phyloP scores from a whole-genome alignment of 2,113 vertebrate species.

The Gadus chalcogrammus region DNA sequence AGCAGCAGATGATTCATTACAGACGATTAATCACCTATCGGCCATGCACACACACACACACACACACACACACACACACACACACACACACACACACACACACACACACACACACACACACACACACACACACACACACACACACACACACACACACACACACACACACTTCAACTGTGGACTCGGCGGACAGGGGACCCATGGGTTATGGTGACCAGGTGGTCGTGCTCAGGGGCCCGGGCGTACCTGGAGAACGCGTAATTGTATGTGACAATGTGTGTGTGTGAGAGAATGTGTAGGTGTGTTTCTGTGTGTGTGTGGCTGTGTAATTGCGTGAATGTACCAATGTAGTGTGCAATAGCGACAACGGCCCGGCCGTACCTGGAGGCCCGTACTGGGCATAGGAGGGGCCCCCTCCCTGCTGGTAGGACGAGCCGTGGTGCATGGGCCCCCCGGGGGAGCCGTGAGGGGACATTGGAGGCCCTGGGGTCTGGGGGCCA shows the following conservation, averaged over 20 bases:
- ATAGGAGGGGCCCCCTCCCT: conserved; percentile 78
- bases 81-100: background rate
- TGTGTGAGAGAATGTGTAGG: too few relatives aligned
- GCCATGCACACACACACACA: background rate
- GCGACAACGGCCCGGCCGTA: conserved; percentile 37
- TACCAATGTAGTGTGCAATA: too few relatives aligned
- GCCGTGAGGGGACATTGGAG: conserved; percentile 85
- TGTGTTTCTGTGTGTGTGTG: too few relatives aligned
- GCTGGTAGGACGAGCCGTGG: conserved; percentile 84
- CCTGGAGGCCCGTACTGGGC: conserved; percentile 89
- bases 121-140: background rate
- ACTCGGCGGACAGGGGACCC: background rate
- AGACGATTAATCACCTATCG: background rate
- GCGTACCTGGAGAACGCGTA: too few relatives aligned
- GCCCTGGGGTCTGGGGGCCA: conserved; percentile 82
- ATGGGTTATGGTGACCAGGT: background rate
- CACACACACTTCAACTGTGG: background rate
- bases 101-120: conserved; percentile 2
- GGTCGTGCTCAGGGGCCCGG: background rate
- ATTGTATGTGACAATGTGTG: too few relatives aligned
- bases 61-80: conserved; percentile 1
- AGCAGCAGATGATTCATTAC: background rate
- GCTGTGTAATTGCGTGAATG: too few relatives aligned
- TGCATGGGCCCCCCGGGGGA: conserved; percentile 80
- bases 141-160: conserved; percentile 1